Evolutionary conservation across 2,113 vertebrate genomes (phyloP), one percentile per base, ranked within the genome.

Genomic region (Periophthalmus modestus): DNA sequence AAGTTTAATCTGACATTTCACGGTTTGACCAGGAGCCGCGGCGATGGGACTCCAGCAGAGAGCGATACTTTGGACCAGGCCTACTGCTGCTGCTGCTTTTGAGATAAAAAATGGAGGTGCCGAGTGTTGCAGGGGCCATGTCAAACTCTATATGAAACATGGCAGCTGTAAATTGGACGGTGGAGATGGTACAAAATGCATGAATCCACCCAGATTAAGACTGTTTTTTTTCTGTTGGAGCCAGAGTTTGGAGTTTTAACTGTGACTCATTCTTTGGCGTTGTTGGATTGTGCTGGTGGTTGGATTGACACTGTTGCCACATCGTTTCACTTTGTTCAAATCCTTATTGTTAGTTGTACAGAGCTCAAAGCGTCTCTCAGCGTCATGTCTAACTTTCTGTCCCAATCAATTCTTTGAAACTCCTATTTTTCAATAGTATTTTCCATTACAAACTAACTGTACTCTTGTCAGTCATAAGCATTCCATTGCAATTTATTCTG

Each of bases 121-220:
- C 69, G 73, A 80, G 78, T 78, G 82, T 79, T 77, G 28, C 73
- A 71, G 79, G 39, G 75, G 81, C 65, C 39, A 68, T 58, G 76
- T 88, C 85, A 89, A 89, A 87, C 82, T 24, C 81, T 85, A 87
- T 88, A 88, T 84, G 71, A 74, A 86, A 91, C 81, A 84, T 66
- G 77, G 82, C 87, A 85, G 82, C 83, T 75, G 85, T 76, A 85
- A 89, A 91, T 89, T 89, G 75, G 88, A 88, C 79, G 75, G 79
- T 69, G 67, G 80, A 75, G 73, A 69, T 19, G 24, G 28, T 90
- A 88, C 87, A 91, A 89, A 89, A 90, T 91, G 73, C 82, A 92
- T 87, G 85, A 92, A 82, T 66, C 82, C 1, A 28, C 57, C 73
- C 72, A 75, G 63, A 58, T 28, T 43, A 7, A 10, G 68, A 74